Evolutionary conservation across 2,888 invertebrate genomes (phyloP), one percentile per base, ranked within the genome.

Genomic region (Clistopyga incitator): DNA sequence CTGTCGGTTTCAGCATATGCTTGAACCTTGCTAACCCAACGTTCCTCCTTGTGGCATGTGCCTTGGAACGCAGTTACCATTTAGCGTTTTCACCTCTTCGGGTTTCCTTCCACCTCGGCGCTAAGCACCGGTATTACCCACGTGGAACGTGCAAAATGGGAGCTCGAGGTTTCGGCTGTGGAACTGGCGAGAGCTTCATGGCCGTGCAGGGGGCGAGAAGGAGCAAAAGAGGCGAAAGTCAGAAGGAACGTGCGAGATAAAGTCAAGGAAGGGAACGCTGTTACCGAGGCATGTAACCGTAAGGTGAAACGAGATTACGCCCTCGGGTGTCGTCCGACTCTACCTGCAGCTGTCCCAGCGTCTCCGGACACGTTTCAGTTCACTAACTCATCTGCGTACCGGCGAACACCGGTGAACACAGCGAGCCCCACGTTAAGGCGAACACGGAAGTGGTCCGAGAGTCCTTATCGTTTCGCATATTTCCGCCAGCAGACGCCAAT

Each of bases 271-370:
- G 59, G 71, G 59, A 72, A 50, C 64, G 45, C 20, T 52, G 75
- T 81, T 72, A 34, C 59, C n/a, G 25, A 11, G 50, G 15, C 59
- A 79, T 78, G 81, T 86, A 85, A 84, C 84, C 75, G 65, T 82
- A 82, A 86, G 77, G 82, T 84, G 70, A 80, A 83, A 83, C 82
- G 79, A 86, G 86, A 89, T 87, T 88, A 85, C 84, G 86, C 86
- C 86, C 87, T 87, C 82, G 85, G 86, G 87, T 87, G 85, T 84
- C 61, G 81, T 86, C 78, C 42, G 23, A 8, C 81, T 75, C 45
- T 56, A 25, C 38, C 59, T 52, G 38, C 23, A 20, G 47, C 59
- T 50, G 29, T 47, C 29, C 59, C 59, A 3, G 6, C 52, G 18
- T 52, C 68, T 50, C 34, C 18, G 29, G 64, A 65, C 25, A 20